These are phyloP conservation scores for Lates calcarifer DNA, from an alignment of 2,113 vertebrate genomes.

Conservation along the genomic window DNA sequence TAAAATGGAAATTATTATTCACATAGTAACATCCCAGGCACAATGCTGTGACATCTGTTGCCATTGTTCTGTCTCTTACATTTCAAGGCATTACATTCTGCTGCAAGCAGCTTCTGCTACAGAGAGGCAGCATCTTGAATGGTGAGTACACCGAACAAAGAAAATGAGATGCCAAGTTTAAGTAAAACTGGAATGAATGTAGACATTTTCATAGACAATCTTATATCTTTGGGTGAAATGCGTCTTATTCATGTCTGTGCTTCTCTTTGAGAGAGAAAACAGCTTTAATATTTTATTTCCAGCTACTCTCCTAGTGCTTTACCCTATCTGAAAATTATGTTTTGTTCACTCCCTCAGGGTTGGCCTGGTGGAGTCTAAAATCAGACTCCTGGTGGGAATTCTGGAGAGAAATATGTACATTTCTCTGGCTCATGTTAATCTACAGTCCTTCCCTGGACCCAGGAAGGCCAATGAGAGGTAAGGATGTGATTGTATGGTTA, in stretches of 20 bases:
- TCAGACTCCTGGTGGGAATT: conserved; percentile 91
- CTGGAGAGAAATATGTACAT: conserved; percentile 92
- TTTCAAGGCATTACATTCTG: conserved; percentile 96
- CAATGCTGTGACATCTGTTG: conserved; percentile 6
- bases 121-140: conserved; percentile 91
- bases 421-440: conserved; percentile 90
- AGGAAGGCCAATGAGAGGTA: conserved; percentile 89
- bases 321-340: conserved; percentile 28
- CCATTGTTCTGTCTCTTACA: conserved; percentile 80
- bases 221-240: conserved; percentile 7
- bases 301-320: background rate
- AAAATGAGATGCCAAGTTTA: background rate
- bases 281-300: conserved; percentile 44
- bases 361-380: conserved; percentile 94
- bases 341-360: conserved; percentile 82
- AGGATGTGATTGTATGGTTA: conserved; percentile 57
- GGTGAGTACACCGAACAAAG: conserved; percentile 85
- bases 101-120: conserved; percentile 91
- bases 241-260: conserved; percentile 21
- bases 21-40: background rate
- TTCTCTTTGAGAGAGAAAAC: conserved; percentile 29
- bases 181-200: conserved; percentile 15
- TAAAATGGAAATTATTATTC: background rate
- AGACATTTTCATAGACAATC: conserved; percentile 10
- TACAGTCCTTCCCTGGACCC: conserved; percentile 89